phyloP scores from a whole-genome alignment of 2,797 vertebrate species.

The Danio kyathit region DNA sequence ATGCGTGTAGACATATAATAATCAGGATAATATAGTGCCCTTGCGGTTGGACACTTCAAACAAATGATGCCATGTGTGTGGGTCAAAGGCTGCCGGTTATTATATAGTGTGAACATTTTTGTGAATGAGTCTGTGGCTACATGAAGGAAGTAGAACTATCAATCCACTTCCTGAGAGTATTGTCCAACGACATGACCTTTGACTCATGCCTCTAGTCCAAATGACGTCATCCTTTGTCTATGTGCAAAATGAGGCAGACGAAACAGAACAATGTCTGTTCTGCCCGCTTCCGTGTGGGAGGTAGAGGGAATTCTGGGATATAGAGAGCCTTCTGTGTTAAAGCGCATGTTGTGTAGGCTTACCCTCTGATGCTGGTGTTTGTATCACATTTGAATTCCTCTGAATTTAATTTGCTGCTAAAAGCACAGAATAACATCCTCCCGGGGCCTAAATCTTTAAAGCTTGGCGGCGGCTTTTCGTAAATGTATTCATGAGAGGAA shows the following conservation, averaged over 20 bases:
- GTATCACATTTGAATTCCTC: constrained; percentile 36
- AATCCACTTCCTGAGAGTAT: constrained; percentile 78
- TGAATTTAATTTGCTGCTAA: constrained; percentile 24
- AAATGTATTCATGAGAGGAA: background rate
- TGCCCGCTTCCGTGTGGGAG: constrained; percentile 31
- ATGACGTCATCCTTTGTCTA: constrained; percentile 54
- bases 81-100: constrained; percentile 31
- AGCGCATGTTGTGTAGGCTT: constrained; percentile 36
- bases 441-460: background rate
- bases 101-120: constrained; percentile 2
- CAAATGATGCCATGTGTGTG: background rate
- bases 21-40: background rate
- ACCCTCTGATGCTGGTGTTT: constrained; percentile 42
- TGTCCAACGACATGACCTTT: constrained; percentile 79
- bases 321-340: constrained; percentile 45
- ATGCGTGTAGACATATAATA: background rate
- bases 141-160: constrained; percentile 31
- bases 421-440: constrained; percentile 6
- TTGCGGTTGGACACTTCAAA: constrained; percentile 16
- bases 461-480: background rate
- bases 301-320: constrained; percentile 38
- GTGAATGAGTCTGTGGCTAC: constrained; percentile 20
- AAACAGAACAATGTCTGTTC: constrained; percentile 59
- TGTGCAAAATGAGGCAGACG: constrained; percentile 41
- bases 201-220: constrained; percentile 67